Evolutionary conservation across 2,113 vertebrate species (phyloP), one percentile per base, ranked within the genome.

Genomic region (Blennius ocellaris): DNA sequence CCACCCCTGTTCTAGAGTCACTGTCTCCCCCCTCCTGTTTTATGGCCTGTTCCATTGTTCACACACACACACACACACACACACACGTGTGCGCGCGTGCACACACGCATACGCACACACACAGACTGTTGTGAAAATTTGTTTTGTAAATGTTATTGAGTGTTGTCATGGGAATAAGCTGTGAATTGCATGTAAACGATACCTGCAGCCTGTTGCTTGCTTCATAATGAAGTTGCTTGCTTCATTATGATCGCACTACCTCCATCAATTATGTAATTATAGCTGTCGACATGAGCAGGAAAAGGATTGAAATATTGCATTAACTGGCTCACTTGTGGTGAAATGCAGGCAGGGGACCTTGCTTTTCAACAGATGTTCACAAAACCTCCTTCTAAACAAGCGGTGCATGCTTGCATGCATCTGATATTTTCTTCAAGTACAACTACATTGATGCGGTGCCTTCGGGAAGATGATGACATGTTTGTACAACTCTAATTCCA

Each of bases 181-280:
- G 68, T 75, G 52, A 70, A 76, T 43, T 54, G 73, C 61, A 82
- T 78, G 62, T 40, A 44, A 69, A 82, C 17, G 56, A 40, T 69
- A 61, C 36, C 58, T 59, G 11, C 65, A 71, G 57, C 41, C 55
- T 72, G 64, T 67, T 80, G 58, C n/a, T n/a, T n/a, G n/a, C n/a
- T n/a, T n/a, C n/a, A n/a, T n/a, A n/a, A n/a, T n/a, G n/a, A n/a
- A n/a, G n/a, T n/a, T n/a, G n/a, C n/a, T n/a, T n/a, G n/a, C n/a
- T n/a, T 67, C 45, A 61, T 86, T 59, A 62, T 43, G 7, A 12
- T 41, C 50, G 62, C 60, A 82, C 38, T 73, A 44, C 52, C n/a
- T 65, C 44, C n/a, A 43, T 48, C 69, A 69, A 78, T 77, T 73
- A 39, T 50, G 45, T 76, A 76, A 81, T 83, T 86, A 82, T 30